Percentiles rank a stretch among this genome's conserved stretches.
phyloP scores from a whole-genome alignment of 2,888 invertebrate species.

The Strigamia maritima region DNA sequence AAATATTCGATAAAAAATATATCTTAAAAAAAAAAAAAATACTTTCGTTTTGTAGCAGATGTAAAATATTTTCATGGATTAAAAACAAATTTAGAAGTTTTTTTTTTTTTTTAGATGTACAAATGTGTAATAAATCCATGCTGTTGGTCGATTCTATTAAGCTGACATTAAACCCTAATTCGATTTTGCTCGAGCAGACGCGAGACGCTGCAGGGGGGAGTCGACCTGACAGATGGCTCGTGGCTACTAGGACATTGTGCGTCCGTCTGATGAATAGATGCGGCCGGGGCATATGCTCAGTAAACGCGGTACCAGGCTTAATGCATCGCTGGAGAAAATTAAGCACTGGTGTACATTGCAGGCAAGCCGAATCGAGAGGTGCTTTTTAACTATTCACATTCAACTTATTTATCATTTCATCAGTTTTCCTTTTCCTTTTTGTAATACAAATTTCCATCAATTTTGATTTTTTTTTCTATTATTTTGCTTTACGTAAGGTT shows the following conservation, averaged over 20 bases:
- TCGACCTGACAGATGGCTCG: slow-evolving; percentile 33
- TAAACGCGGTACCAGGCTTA: background rate
- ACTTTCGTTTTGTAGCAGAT: background rate
- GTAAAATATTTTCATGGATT: background rate
- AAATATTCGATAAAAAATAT: background rate
- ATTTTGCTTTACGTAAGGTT: background rate
- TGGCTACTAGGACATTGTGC: slow-evolving; percentile 12
- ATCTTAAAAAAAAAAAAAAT: background rate
- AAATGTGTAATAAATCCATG: background rate
- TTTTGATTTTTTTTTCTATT: background rate
- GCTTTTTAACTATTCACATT: background rate
- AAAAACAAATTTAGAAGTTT: background rate
- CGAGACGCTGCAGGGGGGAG: background rate
- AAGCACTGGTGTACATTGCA: background rate
- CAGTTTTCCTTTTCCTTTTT: background rate
- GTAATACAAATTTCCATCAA: background rate
- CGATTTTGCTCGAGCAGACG: slow-evolving; percentile 1
- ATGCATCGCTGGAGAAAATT: background rate
- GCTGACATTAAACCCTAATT: slow-evolving; percentile 35
- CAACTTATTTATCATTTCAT: too few relatives aligned
- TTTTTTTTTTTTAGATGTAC: background rate
- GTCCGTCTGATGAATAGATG: slow-evolving; percentile 28
- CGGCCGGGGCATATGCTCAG: slow-evolving; percentile 31
- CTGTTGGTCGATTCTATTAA: slow-evolving; percentile 22
- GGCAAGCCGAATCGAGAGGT: background rate